These are phyloP conservation scores for Sylvilagus floridanus DNA, from an alignment of 2,797 vertebrate genomes.

Conservation along the genomic window DNA sequence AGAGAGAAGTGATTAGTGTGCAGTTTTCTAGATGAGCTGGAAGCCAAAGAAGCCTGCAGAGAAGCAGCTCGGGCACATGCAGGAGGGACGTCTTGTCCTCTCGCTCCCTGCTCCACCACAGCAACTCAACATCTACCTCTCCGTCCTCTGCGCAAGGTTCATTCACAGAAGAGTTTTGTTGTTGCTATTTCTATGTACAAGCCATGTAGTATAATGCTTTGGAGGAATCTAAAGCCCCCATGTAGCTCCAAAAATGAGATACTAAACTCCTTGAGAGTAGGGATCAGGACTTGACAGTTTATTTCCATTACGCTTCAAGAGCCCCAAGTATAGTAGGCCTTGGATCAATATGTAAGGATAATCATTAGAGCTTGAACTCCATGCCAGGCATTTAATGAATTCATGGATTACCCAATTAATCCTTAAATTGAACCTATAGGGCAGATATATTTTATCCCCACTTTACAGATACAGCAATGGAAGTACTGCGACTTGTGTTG, in stretches of 20 bases:
- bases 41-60: background rate
- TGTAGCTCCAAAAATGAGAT: background rate
- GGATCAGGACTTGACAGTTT: background rate
- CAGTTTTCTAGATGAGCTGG: background rate
- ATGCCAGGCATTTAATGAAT: background rate
- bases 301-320: background rate
- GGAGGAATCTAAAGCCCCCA: background rate
- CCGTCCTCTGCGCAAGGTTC: background rate
- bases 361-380: background rate
- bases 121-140: background rate
- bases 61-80: background rate
- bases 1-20: background rate
- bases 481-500: background rate
- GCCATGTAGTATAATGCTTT: background rate
- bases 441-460: background rate
- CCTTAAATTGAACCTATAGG: slow-evolving; percentile 23
- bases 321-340: background rate
- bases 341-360: background rate
- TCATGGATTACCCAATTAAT: background rate
- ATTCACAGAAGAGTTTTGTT: background rate
- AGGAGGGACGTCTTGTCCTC: background rate
- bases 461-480: background rate
- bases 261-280: background rate
- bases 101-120: background rate
- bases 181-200: background rate